Conservation (phyloP, 2,113 vertebrate species). For the Isichthys henryi region DNA sequence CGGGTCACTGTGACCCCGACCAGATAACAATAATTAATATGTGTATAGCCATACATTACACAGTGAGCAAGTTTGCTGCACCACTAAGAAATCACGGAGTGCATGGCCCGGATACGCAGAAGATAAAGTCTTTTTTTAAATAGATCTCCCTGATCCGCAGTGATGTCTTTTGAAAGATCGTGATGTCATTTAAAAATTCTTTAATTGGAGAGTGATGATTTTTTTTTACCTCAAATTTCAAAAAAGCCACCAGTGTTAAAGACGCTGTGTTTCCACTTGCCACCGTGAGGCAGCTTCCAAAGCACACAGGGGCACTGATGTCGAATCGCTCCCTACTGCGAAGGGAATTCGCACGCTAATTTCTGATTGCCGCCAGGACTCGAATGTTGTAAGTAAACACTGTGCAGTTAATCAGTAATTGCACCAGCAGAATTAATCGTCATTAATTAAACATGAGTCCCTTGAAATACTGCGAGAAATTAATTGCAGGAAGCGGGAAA, state of each 20-base stretch:
- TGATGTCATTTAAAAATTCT: neutral
- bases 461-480: constrained; percentile 51
- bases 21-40: neutral
- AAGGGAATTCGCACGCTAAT: neutral
- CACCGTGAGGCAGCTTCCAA: neutral
- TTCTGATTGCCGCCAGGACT: constrained; percentile 15
- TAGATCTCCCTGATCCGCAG: neutral
- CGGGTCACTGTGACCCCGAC: neutral
- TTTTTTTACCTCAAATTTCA: neutral
- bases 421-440: constrained; percentile 48
- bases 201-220: neutral
- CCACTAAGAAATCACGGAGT: neutral
- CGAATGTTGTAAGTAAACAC: constrained; percentile 3
- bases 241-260: neutral
- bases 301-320: neutral
- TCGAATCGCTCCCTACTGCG: neutral
- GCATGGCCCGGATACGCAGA: neutral
- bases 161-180: neutral
- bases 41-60: neutral
- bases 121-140: neutral
- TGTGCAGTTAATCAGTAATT: constrained; percentile 21
- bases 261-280: neutral
- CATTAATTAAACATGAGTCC: constrained; percentile 53
- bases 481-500: constrained; percentile 45
- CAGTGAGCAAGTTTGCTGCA: neutral